A percentile compares a stretch with the other conserved stretches of the same genome.
phyloP scores from a whole-genome alignment of 2,888 invertebrate species.

The Platyscelio sp. region DNA sequence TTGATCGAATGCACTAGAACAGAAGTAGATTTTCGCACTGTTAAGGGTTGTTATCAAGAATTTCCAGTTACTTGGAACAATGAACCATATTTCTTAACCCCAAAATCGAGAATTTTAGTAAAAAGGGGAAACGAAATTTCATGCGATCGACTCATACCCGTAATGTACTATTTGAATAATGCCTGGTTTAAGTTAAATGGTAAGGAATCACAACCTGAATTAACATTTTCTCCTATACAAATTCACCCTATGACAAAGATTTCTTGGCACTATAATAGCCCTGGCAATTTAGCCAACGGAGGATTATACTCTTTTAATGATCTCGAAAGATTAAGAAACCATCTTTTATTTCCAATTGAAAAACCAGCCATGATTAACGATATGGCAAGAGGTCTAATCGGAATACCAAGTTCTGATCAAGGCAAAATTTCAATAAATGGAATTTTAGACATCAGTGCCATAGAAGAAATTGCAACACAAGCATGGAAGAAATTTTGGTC shows the following conservation, averaged over 20 bases:
- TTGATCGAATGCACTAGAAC: conserved; percentile 74
- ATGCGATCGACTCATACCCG: background rate
- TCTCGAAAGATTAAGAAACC: conserved; percentile 26
- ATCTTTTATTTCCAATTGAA: conserved; percentile 44
- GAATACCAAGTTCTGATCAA: no score
- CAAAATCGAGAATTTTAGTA: no score
- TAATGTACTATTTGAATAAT: background rate
- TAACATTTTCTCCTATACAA: background rate
- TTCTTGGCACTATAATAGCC: conserved; percentile 22
- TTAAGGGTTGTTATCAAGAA: conserved; percentile 68
- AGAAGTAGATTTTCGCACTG: conserved; percentile 32
- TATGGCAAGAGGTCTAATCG: background rate
- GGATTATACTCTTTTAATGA: conserved; percentile 56
- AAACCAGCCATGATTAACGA: conserved; percentile 17
- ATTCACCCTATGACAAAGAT: background rate
- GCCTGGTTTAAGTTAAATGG: conserved; percentile 2
- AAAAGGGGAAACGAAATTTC: no score
- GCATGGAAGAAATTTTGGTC: conserved; percentile 41
- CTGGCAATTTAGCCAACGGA: conserved; percentile 29
- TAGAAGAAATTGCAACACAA: background rate
- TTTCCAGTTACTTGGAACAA: conserved; percentile 43
- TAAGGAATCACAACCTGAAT: background rate
- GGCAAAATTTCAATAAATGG: background rate
- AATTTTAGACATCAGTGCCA: background rate
- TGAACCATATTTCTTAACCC: conserved; percentile 65